A percentile compares a stretch with the other conserved stretches of the same genome.
Evolutionary conservation across 2,113 vertebrate genomes (phyloP).

Genomic region (Phoxinus phoxinus): DNA sequence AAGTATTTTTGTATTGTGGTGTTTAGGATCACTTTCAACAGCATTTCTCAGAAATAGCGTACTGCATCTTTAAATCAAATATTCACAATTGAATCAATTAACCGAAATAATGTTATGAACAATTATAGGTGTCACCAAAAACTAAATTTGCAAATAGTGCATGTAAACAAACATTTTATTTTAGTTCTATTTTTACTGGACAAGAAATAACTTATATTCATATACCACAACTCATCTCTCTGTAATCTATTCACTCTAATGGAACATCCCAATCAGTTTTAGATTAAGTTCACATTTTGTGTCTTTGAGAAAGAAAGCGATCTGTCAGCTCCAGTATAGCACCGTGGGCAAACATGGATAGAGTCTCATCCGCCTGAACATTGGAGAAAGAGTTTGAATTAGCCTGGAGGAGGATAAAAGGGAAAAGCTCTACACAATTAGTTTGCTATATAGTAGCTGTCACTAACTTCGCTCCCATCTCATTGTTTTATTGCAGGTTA

Average conservation of each 20-base stretch:
- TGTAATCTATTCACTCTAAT: neutral
- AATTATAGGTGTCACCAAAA: too few species aligned
- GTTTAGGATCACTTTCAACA: too few species aligned
- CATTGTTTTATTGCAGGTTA: slow-evolving; percentile 25
- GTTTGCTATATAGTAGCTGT: neutral
- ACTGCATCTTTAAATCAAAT: too few species aligned
- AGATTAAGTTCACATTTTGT: neutral
- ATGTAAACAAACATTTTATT: too few species aligned
- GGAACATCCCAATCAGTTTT: neutral
- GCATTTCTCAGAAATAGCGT: too few species aligned
- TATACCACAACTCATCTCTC: neutral
- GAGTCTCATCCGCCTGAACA: neutral
- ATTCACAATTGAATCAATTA: too few species aligned
- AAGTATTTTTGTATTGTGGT: too few species aligned
- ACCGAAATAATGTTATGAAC: too few species aligned
- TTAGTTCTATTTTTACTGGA: too few species aligned
- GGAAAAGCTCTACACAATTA: neutral
- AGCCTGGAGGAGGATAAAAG: slow-evolving; percentile 5
- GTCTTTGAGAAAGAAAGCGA: slow-evolving; percentile 3
- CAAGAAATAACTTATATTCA: neutral
- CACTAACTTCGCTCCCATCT: neutral
- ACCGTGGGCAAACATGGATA: neutral
- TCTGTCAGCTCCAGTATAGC: neutral
- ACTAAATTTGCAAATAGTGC: too few species aligned
- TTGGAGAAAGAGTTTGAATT: neutral